Evolutionary conservation across 2,888 invertebrate genomes (phyloP).

Genomic region (Noctuana brunneofusca): DNA sequence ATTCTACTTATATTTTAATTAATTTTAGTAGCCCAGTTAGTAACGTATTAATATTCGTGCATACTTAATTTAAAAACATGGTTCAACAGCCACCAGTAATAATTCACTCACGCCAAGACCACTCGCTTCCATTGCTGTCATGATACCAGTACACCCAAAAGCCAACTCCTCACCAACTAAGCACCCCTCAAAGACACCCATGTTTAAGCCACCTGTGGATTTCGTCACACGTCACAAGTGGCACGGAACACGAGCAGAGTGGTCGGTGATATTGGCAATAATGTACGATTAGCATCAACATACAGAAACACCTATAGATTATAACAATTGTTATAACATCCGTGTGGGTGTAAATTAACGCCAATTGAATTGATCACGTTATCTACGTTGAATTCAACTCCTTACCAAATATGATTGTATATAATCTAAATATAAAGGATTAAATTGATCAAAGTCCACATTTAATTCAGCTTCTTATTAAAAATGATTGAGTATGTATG

Average conservation of each 20-base stretch:
- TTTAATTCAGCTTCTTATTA: too few species aligned
- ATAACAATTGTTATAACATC: too few species aligned
- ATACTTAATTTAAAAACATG: neutral
- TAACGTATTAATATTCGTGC: neutral
- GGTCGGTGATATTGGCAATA: neutral
- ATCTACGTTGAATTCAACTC: too few species aligned
- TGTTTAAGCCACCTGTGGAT: constrained; percentile 88
- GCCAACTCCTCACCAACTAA: constrained; percentile 94
- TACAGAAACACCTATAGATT: too few species aligned
- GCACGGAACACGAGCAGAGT: neutral
- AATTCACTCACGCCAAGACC: constrained; percentile 87
- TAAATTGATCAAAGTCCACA: too few species aligned
- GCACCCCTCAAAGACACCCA: constrained; percentile 90
- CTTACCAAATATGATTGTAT: too few species aligned
- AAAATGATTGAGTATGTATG: too few species aligned
- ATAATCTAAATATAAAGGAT: too few species aligned
- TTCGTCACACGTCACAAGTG: constrained; percentile 10
- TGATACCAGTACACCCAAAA: constrained; percentile 96
- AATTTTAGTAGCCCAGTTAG: neutral
- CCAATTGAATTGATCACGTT: too few species aligned
- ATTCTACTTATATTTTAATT: neutral
- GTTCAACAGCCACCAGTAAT: constrained; percentile 19
- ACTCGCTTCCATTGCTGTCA: constrained; percentile 95
- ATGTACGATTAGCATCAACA: constrained; percentile 1
- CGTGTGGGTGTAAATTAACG: too few species aligned